Evolutionary conservation across 2,888 invertebrate genomes (phyloP), one percentile per base, ranked within the genome.

Genomic region (Pteria penguin): DNA sequence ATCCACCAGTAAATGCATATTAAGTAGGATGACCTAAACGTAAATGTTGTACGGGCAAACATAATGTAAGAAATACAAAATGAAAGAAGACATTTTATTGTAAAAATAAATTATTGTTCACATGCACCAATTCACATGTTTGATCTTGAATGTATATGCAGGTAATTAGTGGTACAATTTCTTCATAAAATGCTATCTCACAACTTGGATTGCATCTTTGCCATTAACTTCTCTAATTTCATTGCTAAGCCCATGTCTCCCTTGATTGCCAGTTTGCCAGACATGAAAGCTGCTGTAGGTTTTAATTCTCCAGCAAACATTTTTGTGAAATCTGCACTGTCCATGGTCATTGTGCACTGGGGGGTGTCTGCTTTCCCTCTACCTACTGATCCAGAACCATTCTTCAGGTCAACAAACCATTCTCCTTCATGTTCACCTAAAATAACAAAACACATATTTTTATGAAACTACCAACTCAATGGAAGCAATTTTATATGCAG

Each of bases 191-290:
- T 33, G 33, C 14, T 68, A 14, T 22, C 22, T 70, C 58, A 80
- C 54, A 80, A 76, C 55, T 82, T 77, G 71, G 72, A 81, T 31
- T 29, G 73, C 84, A 88, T 86, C 72, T 88, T 79, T 29, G 83
- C 85, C 89, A 91, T 89, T 5, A 91, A 77, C 79, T 91, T 92
- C 80, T 98, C 98, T 76, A 99, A 93, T 91, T 98, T 98, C 95
- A 98, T 96, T 0, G 98, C 99, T 91, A 97, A 96, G 86, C 96
- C 96, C 87, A 99, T 93, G 90, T 98, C 97, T 0, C 99, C 98
- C 81, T 94, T 94, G 84, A 99, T 96, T 93, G 98, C 98, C 85
- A 99, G 93, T 93, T 98, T 98, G 68, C 98, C 98, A 90, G 95
- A 95, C 97, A 99, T 98, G 92, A 97, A 98, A 0, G 99, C 98